Percentiles rank a stretch among this genome's conserved stretches.
phyloP scores from a whole-genome alignment of 2,888 invertebrate genomes.

The Papilio protenor region DNA sequence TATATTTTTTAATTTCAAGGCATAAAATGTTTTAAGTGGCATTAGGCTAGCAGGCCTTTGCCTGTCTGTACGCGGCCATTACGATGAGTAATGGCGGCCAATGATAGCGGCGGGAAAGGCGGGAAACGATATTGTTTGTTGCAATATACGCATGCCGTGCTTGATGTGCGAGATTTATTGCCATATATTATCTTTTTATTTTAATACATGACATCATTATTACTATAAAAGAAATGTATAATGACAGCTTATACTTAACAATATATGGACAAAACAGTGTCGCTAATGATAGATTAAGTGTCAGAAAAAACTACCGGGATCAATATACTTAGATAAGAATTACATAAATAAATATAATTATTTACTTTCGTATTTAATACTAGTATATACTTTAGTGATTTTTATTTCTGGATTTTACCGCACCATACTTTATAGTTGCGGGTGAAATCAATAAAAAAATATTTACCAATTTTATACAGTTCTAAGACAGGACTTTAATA shows the following conservation, averaged over 20 bases:
- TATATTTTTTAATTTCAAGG: not conserved
- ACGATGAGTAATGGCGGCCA: conserved; percentile 38
- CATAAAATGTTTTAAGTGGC: not conserved
- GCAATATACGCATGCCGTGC: conserved; percentile 13
- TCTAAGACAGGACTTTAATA: not conserved
- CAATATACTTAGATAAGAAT: conserved; percentile 12
- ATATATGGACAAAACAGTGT: not conserved
- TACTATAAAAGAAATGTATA: not conserved
- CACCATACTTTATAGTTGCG: not conserved
- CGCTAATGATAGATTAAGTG: not conserved
- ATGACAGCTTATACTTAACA: not conserved
- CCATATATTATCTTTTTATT: conserved; percentile 27
- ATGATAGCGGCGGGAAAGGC: conserved; percentile 32
- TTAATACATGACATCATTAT: conserved; percentile 24
- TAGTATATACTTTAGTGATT: not conserved
- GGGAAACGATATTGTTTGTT: conserved; percentile 31
- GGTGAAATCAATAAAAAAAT: not conserved
- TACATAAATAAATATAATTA: not conserved
- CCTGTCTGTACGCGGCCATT: conserved; percentile 22
- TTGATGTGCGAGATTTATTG: conserved; percentile 30
- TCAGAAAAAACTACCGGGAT: not conserved
- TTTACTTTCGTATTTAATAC: not conserved
- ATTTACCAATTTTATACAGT: not conserved
- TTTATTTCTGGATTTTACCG: not conserved
- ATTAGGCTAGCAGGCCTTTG: conserved; percentile 21